Evolutionary conservation across 2,113 vertebrate genomes (phyloP).

Genomic region (Hemicordylus capensis): DNA sequence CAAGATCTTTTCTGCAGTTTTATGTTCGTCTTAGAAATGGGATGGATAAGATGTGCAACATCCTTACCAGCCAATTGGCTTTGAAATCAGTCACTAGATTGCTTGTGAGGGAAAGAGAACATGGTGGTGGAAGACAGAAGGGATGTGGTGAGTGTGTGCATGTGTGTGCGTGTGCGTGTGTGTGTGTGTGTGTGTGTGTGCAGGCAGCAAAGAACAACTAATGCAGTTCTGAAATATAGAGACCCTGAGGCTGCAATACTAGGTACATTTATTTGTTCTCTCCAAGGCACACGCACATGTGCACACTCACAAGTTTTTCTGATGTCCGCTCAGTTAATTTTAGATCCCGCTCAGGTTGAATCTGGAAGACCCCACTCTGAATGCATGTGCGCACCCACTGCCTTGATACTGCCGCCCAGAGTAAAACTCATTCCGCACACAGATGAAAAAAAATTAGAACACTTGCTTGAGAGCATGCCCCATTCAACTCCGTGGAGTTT

Average conservation of each 20-base stretch:
- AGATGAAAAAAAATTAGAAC: no score
- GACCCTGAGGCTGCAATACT: neutral
- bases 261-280: no score
- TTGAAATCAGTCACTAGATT: constrained; percentile 25
- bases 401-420: no score
- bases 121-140: neutral
- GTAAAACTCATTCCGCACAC: no score
- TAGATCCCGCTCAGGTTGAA: no score
- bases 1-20: constrained; percentile 19
- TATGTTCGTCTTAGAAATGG: constrained; percentile 24
- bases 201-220: neutral
- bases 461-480: neutral
- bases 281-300: no score
- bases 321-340: no score
- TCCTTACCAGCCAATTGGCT: neutral
- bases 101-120: neutral
- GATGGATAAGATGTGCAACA: rapidly evolving
- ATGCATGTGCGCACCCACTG: no score
- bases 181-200: neutral
- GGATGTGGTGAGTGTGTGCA: neutral
- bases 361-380: no score
- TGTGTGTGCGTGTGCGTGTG: neutral
- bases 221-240: neutral
- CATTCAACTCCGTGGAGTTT: neutral
- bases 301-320: no score